phyloP scores from a whole-genome alignment of 2,797 vertebrate genomes.

The Chrosomus eos region DNA sequence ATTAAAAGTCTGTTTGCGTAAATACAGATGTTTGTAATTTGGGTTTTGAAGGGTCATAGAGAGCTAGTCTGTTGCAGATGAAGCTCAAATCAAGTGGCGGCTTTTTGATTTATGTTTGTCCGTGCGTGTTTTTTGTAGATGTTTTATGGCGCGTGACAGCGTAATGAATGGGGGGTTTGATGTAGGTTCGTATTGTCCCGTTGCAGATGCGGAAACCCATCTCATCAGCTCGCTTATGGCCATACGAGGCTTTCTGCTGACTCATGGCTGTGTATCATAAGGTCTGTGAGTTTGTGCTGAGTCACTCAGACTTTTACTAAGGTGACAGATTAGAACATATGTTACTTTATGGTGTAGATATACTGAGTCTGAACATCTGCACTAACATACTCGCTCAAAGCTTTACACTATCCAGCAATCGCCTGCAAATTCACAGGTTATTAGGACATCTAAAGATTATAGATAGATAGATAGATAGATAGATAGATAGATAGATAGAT shows the following conservation, averaged over 20 bases:
- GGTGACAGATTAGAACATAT: constrained; percentile 39
- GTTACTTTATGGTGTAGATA: constrained; percentile 28
- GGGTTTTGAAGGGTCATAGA: not conserved
- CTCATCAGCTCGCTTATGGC: constrained; percentile 37
- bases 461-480: not conserved
- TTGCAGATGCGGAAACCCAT: constrained; percentile 26
- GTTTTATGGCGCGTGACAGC: constrained; percentile 4
- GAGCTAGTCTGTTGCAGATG: not conserved
- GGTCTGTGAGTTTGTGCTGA: constrained; percentile 40
- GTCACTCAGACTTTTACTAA: constrained; percentile 45
- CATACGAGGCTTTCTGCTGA: constrained; percentile 39
- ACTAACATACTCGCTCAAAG: not conserved
- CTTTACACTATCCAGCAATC: not conserved
- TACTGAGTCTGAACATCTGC: not conserved
- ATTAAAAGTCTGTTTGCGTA: constrained; percentile 6
- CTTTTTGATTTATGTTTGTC: constrained; percentile 22
- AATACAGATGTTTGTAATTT: constrained; percentile 12
- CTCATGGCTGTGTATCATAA: constrained; percentile 38
- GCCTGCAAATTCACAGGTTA: not conserved
- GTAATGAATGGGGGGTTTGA: constrained; percentile 22
- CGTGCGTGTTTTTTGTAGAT: constrained; percentile 1
- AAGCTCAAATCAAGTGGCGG: not conserved
- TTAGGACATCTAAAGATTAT: not conserved
- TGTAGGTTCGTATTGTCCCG: not conserved
- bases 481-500: not conserved